Percentiles rank a stretch among this genome's conserved stretches.
phyloP scores from a whole-genome alignment of 2,113 vertebrate species.

The Anarhynchus alexandrinus region DNA sequence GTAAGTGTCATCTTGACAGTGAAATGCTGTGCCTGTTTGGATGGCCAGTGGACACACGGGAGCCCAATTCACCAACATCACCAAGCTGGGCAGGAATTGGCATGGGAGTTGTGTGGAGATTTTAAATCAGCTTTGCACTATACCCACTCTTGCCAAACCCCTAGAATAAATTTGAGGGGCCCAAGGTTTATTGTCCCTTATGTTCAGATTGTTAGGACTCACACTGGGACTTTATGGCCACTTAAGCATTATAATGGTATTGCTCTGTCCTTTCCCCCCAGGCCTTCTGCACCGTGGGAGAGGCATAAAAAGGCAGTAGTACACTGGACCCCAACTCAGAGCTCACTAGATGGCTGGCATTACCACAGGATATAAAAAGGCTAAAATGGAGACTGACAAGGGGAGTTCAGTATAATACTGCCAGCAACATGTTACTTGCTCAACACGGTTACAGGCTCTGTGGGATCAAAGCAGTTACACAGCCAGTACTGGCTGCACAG shows the following conservation, averaged over 20 bases:
- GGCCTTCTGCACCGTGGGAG: constrained; percentile 28
- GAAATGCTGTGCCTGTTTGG: not conserved
- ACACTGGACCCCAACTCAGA: not conserved
- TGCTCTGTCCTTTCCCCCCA: not conserved
- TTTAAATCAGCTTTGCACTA: not conserved
- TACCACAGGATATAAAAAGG: not conserved
- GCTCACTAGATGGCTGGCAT: not conserved
- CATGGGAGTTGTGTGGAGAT: not conserved
- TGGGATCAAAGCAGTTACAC: not conserved
- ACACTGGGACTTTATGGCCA: constrained; percentile 53
- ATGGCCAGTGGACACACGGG: not conserved
- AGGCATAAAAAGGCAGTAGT: constrained; percentile 2
- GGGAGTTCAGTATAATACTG: not conserved
- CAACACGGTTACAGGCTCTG: not conserved
- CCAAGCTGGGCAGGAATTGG: not conserved
- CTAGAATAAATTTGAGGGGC: constrained; percentile 20
- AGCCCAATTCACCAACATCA: not conserved
- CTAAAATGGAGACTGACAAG: not conserved
- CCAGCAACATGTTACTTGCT: not conserved
- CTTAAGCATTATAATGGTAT: constrained; percentile 42
- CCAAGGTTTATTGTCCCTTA: constrained; percentile 42
- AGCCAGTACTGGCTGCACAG: not conserved
- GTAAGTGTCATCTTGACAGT: not conserved
- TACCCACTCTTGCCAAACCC: not conserved
- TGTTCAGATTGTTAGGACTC: constrained; percentile 40